Conservation (phyloP, 1,140 invertebrate species). For the Pachypsylla venusta region DNA sequence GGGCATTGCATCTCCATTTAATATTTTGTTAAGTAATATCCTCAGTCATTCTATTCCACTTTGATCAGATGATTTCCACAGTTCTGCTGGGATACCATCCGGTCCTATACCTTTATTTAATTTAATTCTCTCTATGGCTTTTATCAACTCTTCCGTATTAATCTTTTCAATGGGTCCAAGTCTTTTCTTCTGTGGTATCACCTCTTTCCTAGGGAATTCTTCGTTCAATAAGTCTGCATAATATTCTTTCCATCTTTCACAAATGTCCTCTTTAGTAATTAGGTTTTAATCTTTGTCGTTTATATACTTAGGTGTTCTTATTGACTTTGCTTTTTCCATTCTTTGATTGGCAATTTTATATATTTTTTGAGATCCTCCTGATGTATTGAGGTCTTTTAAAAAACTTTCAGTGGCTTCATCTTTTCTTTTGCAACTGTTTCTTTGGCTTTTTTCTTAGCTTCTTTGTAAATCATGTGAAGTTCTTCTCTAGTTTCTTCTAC, state of each 20-base stretch:
- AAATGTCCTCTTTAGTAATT: slow-evolving; percentile 3
- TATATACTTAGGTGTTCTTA: slow-evolving; percentile 12
- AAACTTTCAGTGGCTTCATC: slow-evolving; percentile 3
- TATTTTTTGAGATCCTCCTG: not conserved
- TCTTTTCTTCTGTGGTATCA: not conserved
- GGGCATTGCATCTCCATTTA: slow-evolving; percentile 1
- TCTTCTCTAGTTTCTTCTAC: not conserved
- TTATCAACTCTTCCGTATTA: not conserved
- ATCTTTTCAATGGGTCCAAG: not conserved
- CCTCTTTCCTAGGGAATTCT: not conserved
- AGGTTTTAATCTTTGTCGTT: slow-evolving; percentile 8
- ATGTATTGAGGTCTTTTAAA: not conserved
- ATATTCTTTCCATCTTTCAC: slow-evolving; percentile 9
- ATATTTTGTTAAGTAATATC: slow-evolving; percentile 10
- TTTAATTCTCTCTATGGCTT: not conserved
- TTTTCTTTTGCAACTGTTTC: slow-evolving; percentile 1
- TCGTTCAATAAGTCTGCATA: slow-evolving; percentile 11
- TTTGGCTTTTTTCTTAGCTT: not conserved
- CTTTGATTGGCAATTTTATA: slow-evolving; percentile 14
- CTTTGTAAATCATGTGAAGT: not conserved
- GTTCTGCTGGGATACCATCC: slow-evolving; percentile 11
- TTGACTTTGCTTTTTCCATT: not conserved
- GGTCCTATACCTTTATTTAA: slow-evolving; percentile 1
- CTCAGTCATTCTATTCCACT: slow-evolving; percentile 2
- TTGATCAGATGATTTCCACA: slow-evolving; percentile 12